Base-by-base conservation (phyloP, 2,113 vertebrate genomes). In the Ptilonorhynchus violaceus region DNA sequence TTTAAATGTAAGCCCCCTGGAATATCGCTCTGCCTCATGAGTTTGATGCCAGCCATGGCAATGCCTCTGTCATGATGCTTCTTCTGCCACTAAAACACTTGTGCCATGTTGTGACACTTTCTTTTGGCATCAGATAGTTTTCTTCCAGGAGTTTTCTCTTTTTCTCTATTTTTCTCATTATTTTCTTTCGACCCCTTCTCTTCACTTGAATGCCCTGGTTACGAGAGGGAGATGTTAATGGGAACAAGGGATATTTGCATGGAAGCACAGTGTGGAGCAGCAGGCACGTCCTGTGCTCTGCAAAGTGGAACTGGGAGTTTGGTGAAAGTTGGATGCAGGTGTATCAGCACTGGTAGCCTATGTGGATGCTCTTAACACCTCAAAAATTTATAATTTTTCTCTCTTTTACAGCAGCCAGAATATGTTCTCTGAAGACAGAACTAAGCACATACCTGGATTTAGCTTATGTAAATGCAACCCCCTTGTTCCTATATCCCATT, bases 51-150 rank as follows among this genome's bases (percentile, higher is more conserved):
- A 69, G 5, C 31, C 28, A 9, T n/a, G 35, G 24, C 27, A 44
- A 41, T 41, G 33, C 35, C 50, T 73, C 55, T 69, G 44, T 81
- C 0, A 0, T 59, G 75, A 0, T 68, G 68, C 42, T 66, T 33
- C 55, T 59, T 3, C 39, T 42, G 5, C 63, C 81, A 6, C n/a
- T 11, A 31, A 63, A 72, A 33, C 55, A 50, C 7, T 78, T 8
- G 30, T 64, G 28, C 28, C 52, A 3, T 1, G 1, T 8, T 19
- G 9, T 30, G 35, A 39, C 18, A 21, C 10, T 5, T 3, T 15
- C 55, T 64, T 67, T 63, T 68, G 53, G 11, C n/a, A 75, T 64
- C 15, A 60, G 17, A 52, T 60, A 5, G 17, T 60, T 59, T 86
- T 76, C n/a, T 91, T 16, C 19, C 7, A 4, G 14, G 13, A 39